Evolutionary conservation across 2,797 vertebrate species (phyloP), one percentile per base, ranked within the genome.

Genomic region (Sebastolobus alascanus): DNA sequence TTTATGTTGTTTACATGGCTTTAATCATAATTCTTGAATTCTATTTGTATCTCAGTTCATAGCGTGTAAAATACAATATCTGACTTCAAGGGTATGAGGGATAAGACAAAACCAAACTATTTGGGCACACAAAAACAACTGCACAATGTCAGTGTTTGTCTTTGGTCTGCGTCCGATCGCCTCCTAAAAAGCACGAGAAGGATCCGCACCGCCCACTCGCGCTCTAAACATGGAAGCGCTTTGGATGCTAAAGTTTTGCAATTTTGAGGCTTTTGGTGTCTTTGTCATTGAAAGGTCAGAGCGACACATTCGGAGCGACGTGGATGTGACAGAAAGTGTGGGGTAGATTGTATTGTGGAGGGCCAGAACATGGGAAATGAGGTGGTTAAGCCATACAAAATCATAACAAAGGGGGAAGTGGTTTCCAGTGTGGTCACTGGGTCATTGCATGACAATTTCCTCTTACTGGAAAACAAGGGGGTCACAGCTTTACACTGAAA

Each of bases 371-470:
- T 88, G 88, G 84, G 87, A 91, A 91, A 90, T 63, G 74, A 91
- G 79, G 86, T 81, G 83, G 90, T 91, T 90, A 85, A 84, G 80
- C 86, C 83, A 75, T 91, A 84, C 82, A 87, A 84, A 93, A 93
- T 90, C 92, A 91, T 89, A 94, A 93, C 93, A 94, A 92, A 90
- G 40, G 73, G 82, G 92, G 89, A 95, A 94, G 93, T 91, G 92
- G 93, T 93, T 94, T 94, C 75, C 71, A 87, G 64, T 92, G 92
- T 91, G 93, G 92, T 93, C 89, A 93, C 83, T 91, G 90, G 91
- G 92, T 94, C 90, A 92, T 82, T 90, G 87, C 90, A 90, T 83
- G 93, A 92, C 87, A 89, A 90, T 93, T 93, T 94, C 87, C 90
- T 91, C 81, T 90, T 81, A 88, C 87, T 90, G 92, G 90, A 94